Conservation (phyloP, 2,113 vertebrate genomes). For the Silurus meridionalis region DNA sequence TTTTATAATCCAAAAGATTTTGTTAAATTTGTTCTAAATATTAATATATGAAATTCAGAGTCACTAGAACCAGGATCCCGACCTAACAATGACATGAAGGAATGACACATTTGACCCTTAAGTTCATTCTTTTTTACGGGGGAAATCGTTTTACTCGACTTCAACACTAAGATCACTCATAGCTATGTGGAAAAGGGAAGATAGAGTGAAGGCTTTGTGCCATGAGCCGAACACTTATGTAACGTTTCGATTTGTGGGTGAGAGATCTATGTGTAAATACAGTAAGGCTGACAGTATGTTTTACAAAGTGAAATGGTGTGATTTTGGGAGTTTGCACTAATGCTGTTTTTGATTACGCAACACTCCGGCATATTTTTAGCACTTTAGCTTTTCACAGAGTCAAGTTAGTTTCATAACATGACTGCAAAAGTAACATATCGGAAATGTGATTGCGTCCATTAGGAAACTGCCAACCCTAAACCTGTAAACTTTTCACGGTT, state of each 20-base stretch:
- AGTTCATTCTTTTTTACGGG: background rate
- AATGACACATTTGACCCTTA: background rate
- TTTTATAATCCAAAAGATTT: background rate
- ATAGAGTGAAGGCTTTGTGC: background rate
- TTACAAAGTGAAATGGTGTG: background rate
- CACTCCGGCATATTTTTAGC: background rate
- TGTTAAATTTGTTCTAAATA: no score
- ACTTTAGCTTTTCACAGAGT: constrained; percentile 25
- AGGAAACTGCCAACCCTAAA: background rate
- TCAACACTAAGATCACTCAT: background rate
- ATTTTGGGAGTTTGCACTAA: background rate
- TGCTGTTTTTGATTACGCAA: background rate
- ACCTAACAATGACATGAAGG: background rate
- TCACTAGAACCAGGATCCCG: background rate
- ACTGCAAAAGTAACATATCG: background rate
- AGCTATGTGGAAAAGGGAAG: background rate
- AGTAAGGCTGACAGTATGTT: background rate
- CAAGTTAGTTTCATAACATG: background rate
- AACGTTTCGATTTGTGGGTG: background rate
- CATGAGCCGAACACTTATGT: background rate
- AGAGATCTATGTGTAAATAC: background rate
- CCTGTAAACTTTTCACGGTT: background rate
- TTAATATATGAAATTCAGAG: background rate
- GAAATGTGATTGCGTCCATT: background rate
- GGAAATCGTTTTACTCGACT: background rate